Evolutionary conservation across 2,888 invertebrate genomes (phyloP).

Genomic region (Eledona agricola): DNA sequence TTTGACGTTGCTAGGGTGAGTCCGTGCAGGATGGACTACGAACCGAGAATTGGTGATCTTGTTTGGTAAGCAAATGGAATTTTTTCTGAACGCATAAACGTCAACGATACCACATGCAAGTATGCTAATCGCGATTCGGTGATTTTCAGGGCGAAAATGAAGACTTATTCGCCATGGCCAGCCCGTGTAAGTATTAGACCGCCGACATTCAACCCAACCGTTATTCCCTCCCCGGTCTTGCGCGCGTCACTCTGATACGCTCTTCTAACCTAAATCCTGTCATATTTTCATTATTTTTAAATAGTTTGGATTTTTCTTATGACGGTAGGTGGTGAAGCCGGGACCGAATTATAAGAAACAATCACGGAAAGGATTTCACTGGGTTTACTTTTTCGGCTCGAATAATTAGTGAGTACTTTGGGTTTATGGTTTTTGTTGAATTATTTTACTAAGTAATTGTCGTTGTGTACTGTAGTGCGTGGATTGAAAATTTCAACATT

Average conservation of each 20-base stretch:
- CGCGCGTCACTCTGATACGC: slow-evolving; percentile 45
- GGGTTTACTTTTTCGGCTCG: slow-evolving; percentile 95
- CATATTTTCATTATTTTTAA: slow-evolving; percentile 11
- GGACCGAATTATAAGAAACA: slow-evolving; percentile 80
- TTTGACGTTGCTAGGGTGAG: slow-evolving; percentile 37
- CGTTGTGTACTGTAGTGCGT: slow-evolving; percentile 71
- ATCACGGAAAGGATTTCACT: slow-evolving; percentile 80
- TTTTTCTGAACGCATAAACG: slow-evolving; percentile 43
- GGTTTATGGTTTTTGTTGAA: slow-evolving; percentile 4
- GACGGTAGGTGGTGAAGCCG: slow-evolving; percentile 82
- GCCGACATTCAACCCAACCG: slow-evolving; percentile 60
- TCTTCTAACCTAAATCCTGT: slow-evolving; percentile 24
- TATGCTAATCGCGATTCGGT: slow-evolving; percentile 19
- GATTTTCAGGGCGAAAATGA: slow-evolving; percentile 94
- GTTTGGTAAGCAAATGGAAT: slow-evolving; percentile 70
- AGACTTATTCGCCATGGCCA: slow-evolving; percentile 96
- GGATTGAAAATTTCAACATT: slow-evolving; percentile 87
- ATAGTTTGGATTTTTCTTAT: slow-evolving; percentile 20
- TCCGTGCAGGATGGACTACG: slow-evolving; percentile 64
- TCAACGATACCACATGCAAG: slow-evolving; percentile 42
- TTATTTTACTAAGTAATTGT: slow-evolving; percentile 20
- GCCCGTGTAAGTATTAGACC: slow-evolving; percentile 83
- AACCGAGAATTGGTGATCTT: slow-evolving; percentile 72
- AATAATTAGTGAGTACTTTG: slow-evolving; percentile 87
- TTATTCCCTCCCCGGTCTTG: slow-evolving; percentile 56